These are phyloP conservation scores for Germaria angustata DNA, from an alignment of 2,888 invertebrate genomes.

Conservation along the genomic window DNA sequence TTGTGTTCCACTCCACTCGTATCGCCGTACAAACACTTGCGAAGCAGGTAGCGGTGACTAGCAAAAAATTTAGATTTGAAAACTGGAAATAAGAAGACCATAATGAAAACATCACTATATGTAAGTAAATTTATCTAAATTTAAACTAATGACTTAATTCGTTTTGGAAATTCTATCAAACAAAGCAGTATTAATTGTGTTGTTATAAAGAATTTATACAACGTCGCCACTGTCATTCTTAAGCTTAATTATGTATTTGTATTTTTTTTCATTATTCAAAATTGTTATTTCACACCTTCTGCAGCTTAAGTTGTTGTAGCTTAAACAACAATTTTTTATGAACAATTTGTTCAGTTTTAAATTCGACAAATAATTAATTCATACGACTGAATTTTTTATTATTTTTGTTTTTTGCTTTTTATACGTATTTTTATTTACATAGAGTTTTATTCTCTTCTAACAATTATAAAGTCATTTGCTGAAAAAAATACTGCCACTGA, in stretches of 20 bases:
- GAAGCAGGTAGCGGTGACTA: constrained; percentile 76
- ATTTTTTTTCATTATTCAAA: constrained; percentile 30
- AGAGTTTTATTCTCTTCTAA: not conserved
- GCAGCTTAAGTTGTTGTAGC: not conserved
- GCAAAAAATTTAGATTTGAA: constrained; percentile 73
- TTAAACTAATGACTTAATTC: not conserved
- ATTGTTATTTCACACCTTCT: constrained; percentile 54
- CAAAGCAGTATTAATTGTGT: not conserved
- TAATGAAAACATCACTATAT: not conserved
- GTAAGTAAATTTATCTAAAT: not conserved
- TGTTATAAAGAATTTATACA: constrained; percentile 36
- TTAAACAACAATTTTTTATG: not conserved
- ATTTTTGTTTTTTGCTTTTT: constrained; percentile 25
- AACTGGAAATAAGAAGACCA: constrained; percentile 64
- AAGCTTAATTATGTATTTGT: constrained; percentile 24
- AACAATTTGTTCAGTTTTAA: constrained; percentile 49
- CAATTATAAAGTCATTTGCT: not conserved
- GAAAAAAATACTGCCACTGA: not conserved
- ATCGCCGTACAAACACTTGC: constrained; percentile 81
- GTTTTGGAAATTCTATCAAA: not conserved
- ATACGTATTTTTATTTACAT: not conserved
- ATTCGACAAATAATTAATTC: constrained; percentile 55
- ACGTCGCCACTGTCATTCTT: constrained; percentile 18
- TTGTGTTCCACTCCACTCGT: constrained; percentile 84
- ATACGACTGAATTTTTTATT: constrained; percentile 19